A percentile compares a stretch with the other conserved stretches of the same genome.
Evolutionary conservation across 2,888 invertebrate genomes (phyloP).

Genomic region (Oscheius sp.): DNA sequence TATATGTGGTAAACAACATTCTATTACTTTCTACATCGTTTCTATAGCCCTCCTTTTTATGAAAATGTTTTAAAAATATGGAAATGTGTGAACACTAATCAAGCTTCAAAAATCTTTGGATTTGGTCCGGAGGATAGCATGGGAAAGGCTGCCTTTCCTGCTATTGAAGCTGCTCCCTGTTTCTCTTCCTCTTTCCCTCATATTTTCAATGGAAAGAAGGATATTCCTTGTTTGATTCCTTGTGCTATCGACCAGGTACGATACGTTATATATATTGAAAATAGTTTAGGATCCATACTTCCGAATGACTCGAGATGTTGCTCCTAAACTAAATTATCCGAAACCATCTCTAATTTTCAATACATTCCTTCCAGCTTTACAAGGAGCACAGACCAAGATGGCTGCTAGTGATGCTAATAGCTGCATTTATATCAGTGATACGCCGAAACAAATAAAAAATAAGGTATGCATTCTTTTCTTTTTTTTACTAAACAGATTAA

Average conservation of each 20-base stretch:
- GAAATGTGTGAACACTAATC: slow-evolving; percentile 94
- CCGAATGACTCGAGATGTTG: slow-evolving; percentile 97
- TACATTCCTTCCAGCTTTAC: slow-evolving; percentile 89
- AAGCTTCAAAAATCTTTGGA: slow-evolving; percentile 97
- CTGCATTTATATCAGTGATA: slow-evolving; percentile 93
- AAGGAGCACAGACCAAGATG: slow-evolving; percentile 98
- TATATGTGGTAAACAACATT: slow-evolving; percentile 83
- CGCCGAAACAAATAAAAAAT: slow-evolving; percentile 91
- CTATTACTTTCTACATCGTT: background rate
- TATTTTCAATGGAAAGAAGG: slow-evolving; percentile 76
- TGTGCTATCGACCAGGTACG: slow-evolving; percentile 95
- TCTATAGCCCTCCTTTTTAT: slow-evolving; percentile 86
- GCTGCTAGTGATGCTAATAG: slow-evolving; percentile 92
- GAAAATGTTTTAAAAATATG: slow-evolving; percentile 90
- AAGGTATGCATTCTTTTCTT: slow-evolving; percentile 77
- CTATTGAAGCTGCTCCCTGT: slow-evolving; percentile 91
- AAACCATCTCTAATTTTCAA: slow-evolving; percentile 86
- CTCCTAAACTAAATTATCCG: slow-evolving; percentile 84
- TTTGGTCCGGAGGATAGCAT: slow-evolving; percentile 94
- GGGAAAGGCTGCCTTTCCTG: slow-evolving; percentile 90
- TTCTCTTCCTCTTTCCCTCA: slow-evolving; percentile 71
- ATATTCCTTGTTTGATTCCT: slow-evolving; percentile 86
- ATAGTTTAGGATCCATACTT: slow-evolving; percentile 88
- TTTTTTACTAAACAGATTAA: slow-evolving; percentile 80
- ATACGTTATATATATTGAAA: background rate